Evolutionary conservation across 2,797 vertebrate species (phyloP).

Genomic region (Urophycis tenuis): DNA sequence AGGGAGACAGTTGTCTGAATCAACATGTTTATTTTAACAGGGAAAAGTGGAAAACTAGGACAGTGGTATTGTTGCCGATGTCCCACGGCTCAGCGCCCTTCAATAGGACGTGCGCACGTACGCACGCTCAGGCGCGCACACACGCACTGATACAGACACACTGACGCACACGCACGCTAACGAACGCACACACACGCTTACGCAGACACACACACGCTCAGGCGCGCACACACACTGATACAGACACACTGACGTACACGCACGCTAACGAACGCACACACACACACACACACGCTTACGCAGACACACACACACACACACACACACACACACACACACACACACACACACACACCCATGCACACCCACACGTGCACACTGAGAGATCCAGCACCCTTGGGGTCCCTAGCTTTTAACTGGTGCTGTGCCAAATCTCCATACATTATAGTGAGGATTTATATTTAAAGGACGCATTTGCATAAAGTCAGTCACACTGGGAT

Average conservation of each 20-base stretch:
- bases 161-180: conserved; percentile 11
- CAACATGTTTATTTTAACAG: conserved; percentile 65
- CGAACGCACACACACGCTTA: conserved; percentile 20
- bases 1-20: conserved; percentile 57
- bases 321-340: conserved; percentile 37
- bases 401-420: conserved; percentile 59
- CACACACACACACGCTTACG: conserved; percentile 33
- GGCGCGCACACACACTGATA: conserved; percentile 47
- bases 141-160: conserved; percentile 34
- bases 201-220: conserved; percentile 30
- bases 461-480: conserved; percentile 67
- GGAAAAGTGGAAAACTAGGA: conserved; percentile 68
- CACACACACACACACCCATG: conserved; percentile 32
- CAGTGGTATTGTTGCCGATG: conserved; percentile 67
- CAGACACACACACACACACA: conserved; percentile 37
- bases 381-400: conserved; percentile 46
- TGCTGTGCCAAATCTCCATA: conserved; percentile 61
- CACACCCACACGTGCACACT: conserved; percentile 53
- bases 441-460: conserved; percentile 65
- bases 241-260: conserved; percentile 27
- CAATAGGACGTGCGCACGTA: conserved; percentile 48
- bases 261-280: conserved; percentile 25
- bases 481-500: conserved; percentile 54
- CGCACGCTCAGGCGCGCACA: conserved; percentile 36
- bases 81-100: conserved; percentile 60